Evolutionary conservation across 2,888 invertebrate genomes (phyloP).

Genomic region (Drosophila setosimentum): DNA sequence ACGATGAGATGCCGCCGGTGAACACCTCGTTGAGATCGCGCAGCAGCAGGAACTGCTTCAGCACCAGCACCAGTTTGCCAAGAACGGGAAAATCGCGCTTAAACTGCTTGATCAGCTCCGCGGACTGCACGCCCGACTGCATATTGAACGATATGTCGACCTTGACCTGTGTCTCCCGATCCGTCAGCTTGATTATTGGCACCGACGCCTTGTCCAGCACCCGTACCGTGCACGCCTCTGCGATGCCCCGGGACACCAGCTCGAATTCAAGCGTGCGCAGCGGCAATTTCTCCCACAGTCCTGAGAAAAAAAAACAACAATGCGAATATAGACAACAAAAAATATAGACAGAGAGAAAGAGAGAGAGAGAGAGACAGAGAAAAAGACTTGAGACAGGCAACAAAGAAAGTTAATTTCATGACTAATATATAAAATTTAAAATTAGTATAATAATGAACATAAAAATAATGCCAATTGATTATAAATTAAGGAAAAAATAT

Average conservation of each 20-base stretch:
- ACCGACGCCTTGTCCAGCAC: constrained; percentile 99
- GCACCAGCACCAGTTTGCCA: constrained; percentile 96
- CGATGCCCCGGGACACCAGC: constrained; percentile 94
- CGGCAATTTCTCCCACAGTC: constrained; percentile 95
- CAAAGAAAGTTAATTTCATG: neutral
- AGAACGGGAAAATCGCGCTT: constrained; percentile 95
- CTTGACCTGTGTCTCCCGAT: constrained; percentile 92
- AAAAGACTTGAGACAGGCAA: neutral
- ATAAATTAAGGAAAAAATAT: neutral
- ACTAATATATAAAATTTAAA: neutral
- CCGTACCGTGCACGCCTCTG: constrained; percentile 95
- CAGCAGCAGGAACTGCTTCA: constrained; percentile 99
- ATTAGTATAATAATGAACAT: neutral
- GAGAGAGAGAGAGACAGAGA: neutral
- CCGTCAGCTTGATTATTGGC: constrained; percentile 98
- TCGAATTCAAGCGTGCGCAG: constrained; percentile 96
- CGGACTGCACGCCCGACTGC: constrained; percentile 98
- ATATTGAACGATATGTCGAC: constrained; percentile 99
- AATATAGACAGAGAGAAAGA: neutral
- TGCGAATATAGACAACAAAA: neutral
- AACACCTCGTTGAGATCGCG: constrained; percentile 99
- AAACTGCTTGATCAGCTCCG: constrained; percentile 96
- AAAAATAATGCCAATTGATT: neutral
- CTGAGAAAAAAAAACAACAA: constrained; percentile 42
- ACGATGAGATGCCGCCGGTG: constrained; percentile 99